A percentile compares a stretch with the other conserved stretches of the same genome.
Evolutionary conservation across 2,113 vertebrate species (phyloP).

Genomic region (Paedocypris sp.): DNA sequence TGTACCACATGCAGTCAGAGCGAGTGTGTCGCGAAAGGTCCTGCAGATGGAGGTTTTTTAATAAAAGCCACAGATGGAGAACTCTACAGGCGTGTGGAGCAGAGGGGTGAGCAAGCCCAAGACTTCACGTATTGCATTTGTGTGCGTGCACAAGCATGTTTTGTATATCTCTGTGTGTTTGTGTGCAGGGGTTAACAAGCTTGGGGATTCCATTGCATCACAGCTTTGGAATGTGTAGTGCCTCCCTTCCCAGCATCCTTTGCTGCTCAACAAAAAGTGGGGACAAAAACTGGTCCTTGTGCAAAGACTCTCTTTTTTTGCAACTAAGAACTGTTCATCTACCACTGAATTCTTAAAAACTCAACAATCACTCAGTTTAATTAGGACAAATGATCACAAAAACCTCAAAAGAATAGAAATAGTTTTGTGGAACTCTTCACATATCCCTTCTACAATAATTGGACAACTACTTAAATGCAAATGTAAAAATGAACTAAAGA

Average conservation of each 20-base stretch:
- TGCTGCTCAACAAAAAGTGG: conserved; percentile 31
- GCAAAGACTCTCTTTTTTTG: conserved; percentile 62
- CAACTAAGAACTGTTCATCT: conserved; percentile 65
- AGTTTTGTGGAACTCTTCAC: no score
- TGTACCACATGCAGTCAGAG: conserved; percentile 41
- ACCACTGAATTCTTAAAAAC: no score
- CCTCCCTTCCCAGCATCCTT: conserved; percentile 58
- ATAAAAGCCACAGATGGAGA: conserved; percentile 58
- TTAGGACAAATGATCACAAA: no score
- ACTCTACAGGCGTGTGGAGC: conserved; percentile 44
- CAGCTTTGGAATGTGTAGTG: conserved; percentile 77
- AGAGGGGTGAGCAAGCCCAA: conserved; percentile 24
- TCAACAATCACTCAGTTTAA: conserved; percentile 59
- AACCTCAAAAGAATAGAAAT: no score
- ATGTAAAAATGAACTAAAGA: no score
- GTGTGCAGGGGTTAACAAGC: conserved; percentile 39
- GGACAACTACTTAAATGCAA: no score
- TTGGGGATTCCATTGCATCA: conserved; percentile 58
- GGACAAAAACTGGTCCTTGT: conserved; percentile 18
- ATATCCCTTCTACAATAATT: no score
- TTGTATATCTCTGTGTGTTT: conserved; percentile 2
- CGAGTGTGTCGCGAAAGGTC: conserved; percentile 35
- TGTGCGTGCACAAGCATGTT: conserved; percentile 10
- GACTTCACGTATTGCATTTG: background rate
- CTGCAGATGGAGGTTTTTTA: conserved; percentile 51